Percentiles rank a stretch among this genome's conserved stretches.
Conservation (phyloP, 2,888 invertebrate genomes). For the Aphodius granarius region DNA sequence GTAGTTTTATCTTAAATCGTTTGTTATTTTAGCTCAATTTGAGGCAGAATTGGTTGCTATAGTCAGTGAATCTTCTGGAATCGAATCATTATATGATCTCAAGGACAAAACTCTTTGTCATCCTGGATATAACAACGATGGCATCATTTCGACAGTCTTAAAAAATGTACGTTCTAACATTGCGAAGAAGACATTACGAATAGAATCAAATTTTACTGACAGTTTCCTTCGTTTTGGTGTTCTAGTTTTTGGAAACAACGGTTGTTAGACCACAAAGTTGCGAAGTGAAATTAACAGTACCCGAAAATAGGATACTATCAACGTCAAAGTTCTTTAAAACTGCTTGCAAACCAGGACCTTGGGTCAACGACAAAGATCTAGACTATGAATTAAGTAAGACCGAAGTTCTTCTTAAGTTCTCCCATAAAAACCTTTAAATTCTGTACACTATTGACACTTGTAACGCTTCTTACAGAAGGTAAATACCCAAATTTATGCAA, state of each 20-base stretch:
- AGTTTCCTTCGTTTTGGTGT: no score
- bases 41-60: slow-evolving; percentile 70
- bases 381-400: slow-evolving; percentile 70
- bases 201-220: no score
- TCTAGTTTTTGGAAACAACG: slow-evolving; percentile 73
- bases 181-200: no score
- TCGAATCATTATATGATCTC: slow-evolving; percentile 64
- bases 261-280: slow-evolving; percentile 70
- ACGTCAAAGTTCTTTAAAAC: slow-evolving; percentile 74
- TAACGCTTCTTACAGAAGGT: slow-evolving; percentile 54
- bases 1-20: not conserved
- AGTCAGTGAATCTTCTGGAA: slow-evolving; percentile 62
- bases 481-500: slow-evolving; percentile 73
- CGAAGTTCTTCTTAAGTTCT: no score
- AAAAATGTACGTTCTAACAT: slow-evolving; percentile 62
- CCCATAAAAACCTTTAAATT: slow-evolving; percentile 2
- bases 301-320: slow-evolving; percentile 76
- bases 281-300: slow-evolving; percentile 66
- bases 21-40: slow-evolving; percentile 51
- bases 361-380: slow-evolving; percentile 68
- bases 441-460: slow-evolving; percentile 7
- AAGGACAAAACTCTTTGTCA: slow-evolving; percentile 77
- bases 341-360: slow-evolving; percentile 85
- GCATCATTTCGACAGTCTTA: slow-evolving; percentile 64
- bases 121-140: slow-evolving; percentile 74